phyloP scores from a whole-genome alignment of 2,888 invertebrate species.

The Drosophila cracens region DNA sequence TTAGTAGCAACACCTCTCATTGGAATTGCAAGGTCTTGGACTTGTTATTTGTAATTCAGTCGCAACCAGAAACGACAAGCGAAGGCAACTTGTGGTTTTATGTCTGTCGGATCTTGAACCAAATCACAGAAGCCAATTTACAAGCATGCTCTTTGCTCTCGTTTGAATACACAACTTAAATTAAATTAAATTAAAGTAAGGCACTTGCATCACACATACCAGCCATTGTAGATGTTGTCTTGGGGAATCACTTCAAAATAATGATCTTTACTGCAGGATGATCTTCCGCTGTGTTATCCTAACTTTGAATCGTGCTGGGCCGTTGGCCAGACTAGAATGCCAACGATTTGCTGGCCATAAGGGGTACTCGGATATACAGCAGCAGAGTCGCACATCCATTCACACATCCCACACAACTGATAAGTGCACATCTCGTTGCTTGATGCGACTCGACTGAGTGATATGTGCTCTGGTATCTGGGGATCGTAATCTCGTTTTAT shows the following conservation, averaged over 20 bases:
- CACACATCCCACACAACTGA: slow-evolving; percentile 60
- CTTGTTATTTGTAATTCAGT: slow-evolving; percentile 5
- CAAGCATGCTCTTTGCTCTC: not conserved
- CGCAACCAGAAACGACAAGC: slow-evolving; percentile 25
- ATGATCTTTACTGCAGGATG: not conserved
- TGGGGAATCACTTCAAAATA: not conserved
- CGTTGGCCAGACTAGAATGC: slow-evolving; percentile 42
- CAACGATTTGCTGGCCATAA: slow-evolving; percentile 27
- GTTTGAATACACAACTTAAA: not conserved
- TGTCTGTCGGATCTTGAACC: slow-evolving; percentile 59
- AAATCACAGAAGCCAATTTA: slow-evolving; percentile 34
- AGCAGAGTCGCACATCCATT: slow-evolving; percentile 41
- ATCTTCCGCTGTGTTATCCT: not conserved
- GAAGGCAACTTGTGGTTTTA: slow-evolving; percentile 63
- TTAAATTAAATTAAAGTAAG: not conserved
- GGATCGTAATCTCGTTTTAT: slow-evolving; percentile 54
- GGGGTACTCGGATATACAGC: slow-evolving; percentile 20
- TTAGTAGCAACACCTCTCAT: not conserved
- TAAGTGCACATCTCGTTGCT: slow-evolving; percentile 59
- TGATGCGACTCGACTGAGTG: slow-evolving; percentile 46
- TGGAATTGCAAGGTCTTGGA: not conserved
- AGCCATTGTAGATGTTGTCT: slow-evolving; percentile 48
- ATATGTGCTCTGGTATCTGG: slow-evolving; percentile 27
- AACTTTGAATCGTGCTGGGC: slow-evolving; percentile 11
- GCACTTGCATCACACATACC: slow-evolving; percentile 39